A percentile compares a stretch with the other conserved stretches of the same genome.
phyloP scores from a whole-genome alignment of 1,140 invertebrate genomes.

The Drosophila auraria region DNA sequence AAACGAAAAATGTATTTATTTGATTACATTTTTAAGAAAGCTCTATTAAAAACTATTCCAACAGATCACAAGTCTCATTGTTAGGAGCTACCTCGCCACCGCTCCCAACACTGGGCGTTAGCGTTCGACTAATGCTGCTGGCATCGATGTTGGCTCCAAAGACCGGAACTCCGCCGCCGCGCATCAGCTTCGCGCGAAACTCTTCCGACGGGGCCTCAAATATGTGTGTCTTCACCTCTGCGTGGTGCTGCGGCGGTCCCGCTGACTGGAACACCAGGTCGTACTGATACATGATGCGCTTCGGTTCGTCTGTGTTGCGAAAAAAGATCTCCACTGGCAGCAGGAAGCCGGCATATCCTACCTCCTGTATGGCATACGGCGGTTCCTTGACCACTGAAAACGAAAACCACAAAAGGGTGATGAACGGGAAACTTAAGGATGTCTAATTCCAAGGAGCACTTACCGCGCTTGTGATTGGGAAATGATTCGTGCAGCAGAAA shows the following conservation, averaged over 20 bases:
- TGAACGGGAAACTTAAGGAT: background rate
- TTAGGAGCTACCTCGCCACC: constrained; percentile 16
- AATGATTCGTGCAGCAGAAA: constrained; percentile 97
- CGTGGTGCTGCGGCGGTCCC: constrained; percentile 90
- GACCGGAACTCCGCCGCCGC: constrained; percentile 90
- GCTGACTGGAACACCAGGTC: constrained; percentile 92
- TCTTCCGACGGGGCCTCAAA: constrained; percentile 93
- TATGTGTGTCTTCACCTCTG: constrained; percentile 86
- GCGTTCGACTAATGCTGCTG: constrained; percentile 51
- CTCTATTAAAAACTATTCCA: background rate
- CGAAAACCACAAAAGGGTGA: background rate
- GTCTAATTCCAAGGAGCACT: constrained; percentile 22
- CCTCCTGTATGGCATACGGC: constrained; percentile 95
- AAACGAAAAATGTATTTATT: background rate
- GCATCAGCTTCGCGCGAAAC: constrained; percentile 94
- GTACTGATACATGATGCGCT: constrained; percentile 94
- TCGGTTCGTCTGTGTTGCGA: constrained; percentile 95
- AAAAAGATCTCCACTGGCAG: constrained; percentile 96
- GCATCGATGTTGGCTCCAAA: constrained; percentile 56
- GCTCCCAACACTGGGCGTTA: constrained; percentile 52
- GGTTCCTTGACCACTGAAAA: constrained; percentile 94
- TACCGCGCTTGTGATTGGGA: constrained; percentile 94
- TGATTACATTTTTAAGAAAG: background rate
- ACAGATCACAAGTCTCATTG: background rate
- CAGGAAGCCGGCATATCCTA: constrained; percentile 97